Base-by-base conservation (phyloP, 2,113 vertebrate species). In the Phaetusa simplex region DNA sequence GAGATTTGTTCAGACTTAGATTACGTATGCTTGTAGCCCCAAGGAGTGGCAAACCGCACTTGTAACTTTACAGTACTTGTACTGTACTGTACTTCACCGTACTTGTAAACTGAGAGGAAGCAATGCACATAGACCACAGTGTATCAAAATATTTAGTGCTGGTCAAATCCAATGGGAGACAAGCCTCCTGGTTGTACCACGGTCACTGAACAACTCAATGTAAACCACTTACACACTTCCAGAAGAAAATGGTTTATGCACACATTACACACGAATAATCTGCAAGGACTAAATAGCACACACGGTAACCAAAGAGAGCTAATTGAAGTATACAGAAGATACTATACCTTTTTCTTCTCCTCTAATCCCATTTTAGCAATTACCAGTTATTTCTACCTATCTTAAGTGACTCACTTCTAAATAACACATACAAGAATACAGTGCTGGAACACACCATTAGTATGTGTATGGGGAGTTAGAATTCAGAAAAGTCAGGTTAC, bases 291-390 rank as follows among this genome's bases (percentile, higher is more conserved):
- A 20, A 89, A 50, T 0, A 61, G 64, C 43, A 61, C 9, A 65
- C 1, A 2, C 42, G 6, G 32, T 50, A 87, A 71, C 47, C 56
- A 64, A 47, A 32, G 30, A 78, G 14, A 86, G 40, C 30, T 73
- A 92, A 88, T 38, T 49, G 50, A 93, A 86, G 30, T 11, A 73
- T 18, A 36, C 4, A 30, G 62, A 66, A 92, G 16, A 30, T 58
- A 40, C 15, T 34, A 30, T 5, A 55, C 4, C 5, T 64, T 83
- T 67, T 76, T 61, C 12, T 74, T 74, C 62, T 77, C 23, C 65
- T 82, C 59, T 74, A 43, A 83, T 88, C 21, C 62, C 17, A 69
- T 65, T 86, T 92, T 58, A 82, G 40, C 62, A 95, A 88, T 73
- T 61, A 85, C 40, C 53, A 69, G 18, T 36, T 90, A 73, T 81